Evolutionary conservation across 2,888 invertebrate species (phyloP), one percentile per base, ranked within the genome.

Genomic region (Anticlea derivata): DNA sequence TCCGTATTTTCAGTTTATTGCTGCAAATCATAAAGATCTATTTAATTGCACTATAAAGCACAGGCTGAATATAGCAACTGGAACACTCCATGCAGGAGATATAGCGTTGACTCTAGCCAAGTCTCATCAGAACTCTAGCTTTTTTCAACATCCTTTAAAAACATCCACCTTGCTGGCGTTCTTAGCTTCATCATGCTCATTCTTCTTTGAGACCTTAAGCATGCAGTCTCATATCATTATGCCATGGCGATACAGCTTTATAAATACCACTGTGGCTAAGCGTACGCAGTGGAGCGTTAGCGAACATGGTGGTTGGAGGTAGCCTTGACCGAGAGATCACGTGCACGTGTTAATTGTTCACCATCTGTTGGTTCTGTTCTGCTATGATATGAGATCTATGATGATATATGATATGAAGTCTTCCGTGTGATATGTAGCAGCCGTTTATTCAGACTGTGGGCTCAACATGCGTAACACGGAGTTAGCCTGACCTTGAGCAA

Each of bases 261-360:
- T 23, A 22, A 13, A 12, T 23, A 12, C 37, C 27, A 3, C 52
- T 48, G 43, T 39, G 37, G 20, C 24, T 10, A 10, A 38, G 10
- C 29, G 50, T 40, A 40, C 23, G 29, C 40, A 45, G 45, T 50
- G 40, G 27, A 48, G 38, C 45, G 33, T 29, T 11, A 30, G 13
- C 38, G 10, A 35, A 44, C 57, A 61, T 58, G 60, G 55, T 3
- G 17, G 17, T 17, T 4, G 17, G n/a, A 33, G 38, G 53, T 55
- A 66, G 61, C 75, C 78, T 77, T 78, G 76, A 70, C 75, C 73
- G 31, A 70, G 68, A 69, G 65, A 65, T 51, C 31, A 23, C 62
- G 65, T 70, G 66, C 72, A 73, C 75, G 70, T 72, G 74, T 53
- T 20, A 5, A 7, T 10, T 10, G 23, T 34, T 27, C 45, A 49